Evolutionary conservation across 2,888 invertebrate species (phyloP).

Genomic region (Seladonia tumulorum): DNA sequence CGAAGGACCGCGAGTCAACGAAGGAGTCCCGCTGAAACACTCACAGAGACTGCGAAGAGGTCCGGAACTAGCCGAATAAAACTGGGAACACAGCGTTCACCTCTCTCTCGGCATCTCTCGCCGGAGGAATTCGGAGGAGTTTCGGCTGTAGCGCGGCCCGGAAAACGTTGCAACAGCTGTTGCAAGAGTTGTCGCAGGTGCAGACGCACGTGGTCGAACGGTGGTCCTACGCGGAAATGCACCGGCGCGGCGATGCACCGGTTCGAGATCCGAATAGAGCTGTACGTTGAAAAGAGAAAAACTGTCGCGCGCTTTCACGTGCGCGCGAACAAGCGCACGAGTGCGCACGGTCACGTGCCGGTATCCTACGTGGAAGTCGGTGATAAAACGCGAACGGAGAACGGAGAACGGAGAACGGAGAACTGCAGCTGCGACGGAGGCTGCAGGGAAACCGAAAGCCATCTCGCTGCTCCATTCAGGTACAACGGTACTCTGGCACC

Average conservation of each 20-base stretch:
- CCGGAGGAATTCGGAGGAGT: neutral
- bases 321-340: slow-evolving; percentile 34
- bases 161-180: slow-evolving; percentile 55
- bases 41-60: neutral
- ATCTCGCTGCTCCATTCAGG: slow-evolving; percentile 82
- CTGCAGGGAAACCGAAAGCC: slow-evolving; percentile 77
- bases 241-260: neutral
- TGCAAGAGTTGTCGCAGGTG: slow-evolving; percentile 7
- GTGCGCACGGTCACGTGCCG: slow-evolving; percentile 2
- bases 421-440: slow-evolving; percentile 64
- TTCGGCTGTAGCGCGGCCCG: neutral
- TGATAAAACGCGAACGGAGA: slow-evolving; percentile 2
- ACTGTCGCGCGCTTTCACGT: slow-evolving; percentile 51
- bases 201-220: slow-evolving; percentile 51
- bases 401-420: slow-evolving; percentile 37
- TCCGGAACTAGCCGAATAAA: neutral
- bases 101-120: neutral
- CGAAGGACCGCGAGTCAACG: neutral
- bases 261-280: neutral
- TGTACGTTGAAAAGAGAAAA: slow-evolving; percentile 27
- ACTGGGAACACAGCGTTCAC: neutral
- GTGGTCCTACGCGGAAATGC: slow-evolving; percentile 32
- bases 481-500: slow-evolving; percentile 86
- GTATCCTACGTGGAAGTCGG: slow-evolving; percentile 23
- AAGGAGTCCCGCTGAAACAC: neutral